phyloP scores from a whole-genome alignment of 37 sponge, comb jelly and placozoan species.

The Chondrosia reniformis region DNA sequence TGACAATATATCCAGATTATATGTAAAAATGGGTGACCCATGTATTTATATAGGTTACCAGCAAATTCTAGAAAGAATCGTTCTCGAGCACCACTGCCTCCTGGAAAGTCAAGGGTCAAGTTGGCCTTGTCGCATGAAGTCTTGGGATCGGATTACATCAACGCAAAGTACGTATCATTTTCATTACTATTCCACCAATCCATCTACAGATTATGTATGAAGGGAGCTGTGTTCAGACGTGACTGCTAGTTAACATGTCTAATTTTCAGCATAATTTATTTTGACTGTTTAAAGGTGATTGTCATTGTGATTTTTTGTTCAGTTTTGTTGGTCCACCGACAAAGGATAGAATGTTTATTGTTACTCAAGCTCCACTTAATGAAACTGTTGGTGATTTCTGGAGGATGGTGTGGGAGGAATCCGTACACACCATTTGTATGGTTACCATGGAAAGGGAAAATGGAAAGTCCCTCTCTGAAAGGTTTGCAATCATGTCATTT shows the following conservation, averaged over 20 bases:
- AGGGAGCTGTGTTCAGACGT: no score
- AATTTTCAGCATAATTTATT: no score
- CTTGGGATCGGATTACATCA: conserved; percentile 85
- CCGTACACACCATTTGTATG: conserved; percentile 24
- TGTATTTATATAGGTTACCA: conserved; percentile 11
- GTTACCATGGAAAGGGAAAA: conserved; percentile 23
- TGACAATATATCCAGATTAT: no score
- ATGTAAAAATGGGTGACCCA: no score
- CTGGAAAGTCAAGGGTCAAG: conserved; percentile 57
- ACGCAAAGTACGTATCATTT: conserved; percentile 66
- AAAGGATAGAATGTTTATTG: conserved; percentile 24
- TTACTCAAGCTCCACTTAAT: conserved; percentile 41
- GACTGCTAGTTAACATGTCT: no score
- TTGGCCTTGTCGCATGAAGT: conserved; percentile 51
- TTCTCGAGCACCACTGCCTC: conserved; percentile 45
- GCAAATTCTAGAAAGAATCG: conserved; percentile 36
- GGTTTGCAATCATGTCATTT: background rate
- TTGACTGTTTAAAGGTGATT: no score
- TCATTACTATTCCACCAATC: no score
- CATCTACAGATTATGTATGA: no score
- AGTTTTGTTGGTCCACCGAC: conserved; percentile 50
- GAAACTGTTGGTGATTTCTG: conserved; percentile 57
- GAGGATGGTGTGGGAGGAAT: conserved; percentile 65
- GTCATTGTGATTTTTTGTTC: background rate
- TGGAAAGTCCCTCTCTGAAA: background rate